Evolutionary conservation across 2,113 vertebrate genomes (phyloP).

Genomic region (Thymallus thymallus): DNA sequence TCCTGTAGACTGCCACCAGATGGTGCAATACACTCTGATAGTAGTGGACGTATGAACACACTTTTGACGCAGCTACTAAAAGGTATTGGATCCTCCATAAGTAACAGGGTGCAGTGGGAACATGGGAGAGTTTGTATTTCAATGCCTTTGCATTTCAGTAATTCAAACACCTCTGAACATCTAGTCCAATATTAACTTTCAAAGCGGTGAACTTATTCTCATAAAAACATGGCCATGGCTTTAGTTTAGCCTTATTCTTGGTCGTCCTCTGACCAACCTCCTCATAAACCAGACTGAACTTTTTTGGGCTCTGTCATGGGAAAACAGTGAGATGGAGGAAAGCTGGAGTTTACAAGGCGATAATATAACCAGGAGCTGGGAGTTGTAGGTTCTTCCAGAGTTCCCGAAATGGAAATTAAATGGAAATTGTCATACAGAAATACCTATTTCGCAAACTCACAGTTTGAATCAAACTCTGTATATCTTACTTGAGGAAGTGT

Average conservation of each 20-base stretch:
- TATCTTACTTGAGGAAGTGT: constrained; percentile 8
- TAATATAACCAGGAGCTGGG: constrained; percentile 36
- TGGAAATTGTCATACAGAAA: neutral
- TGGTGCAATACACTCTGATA: constrained; percentile 19
- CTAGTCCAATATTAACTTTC: neutral
- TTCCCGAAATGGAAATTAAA: constrained; percentile 5
- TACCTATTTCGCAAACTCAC: neutral
- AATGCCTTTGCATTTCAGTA: neutral
- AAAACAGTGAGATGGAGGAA: constrained; percentile 34
- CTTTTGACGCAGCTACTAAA: neutral
- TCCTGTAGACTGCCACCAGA: constrained; percentile 18
- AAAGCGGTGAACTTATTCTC: neutral
- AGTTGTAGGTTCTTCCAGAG: constrained; percentile 28
- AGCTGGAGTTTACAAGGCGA: constrained; percentile 38
- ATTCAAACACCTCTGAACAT: neutral
- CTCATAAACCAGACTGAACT: constrained; percentile 26
- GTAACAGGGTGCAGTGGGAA: neutral
- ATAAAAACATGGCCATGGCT: neutral
- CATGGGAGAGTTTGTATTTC: neutral
- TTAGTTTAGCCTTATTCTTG: neutral
- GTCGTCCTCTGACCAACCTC: neutral
- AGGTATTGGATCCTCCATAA: neutral
- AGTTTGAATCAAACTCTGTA: constrained; percentile 1
- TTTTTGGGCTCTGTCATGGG: constrained; percentile 32
- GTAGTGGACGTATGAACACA: neutral